Percentiles rank a stretch among this genome's conserved stretches.
Conservation (phyloP, 2,113 vertebrate genomes). For the Empidonax alnorum region DNA sequence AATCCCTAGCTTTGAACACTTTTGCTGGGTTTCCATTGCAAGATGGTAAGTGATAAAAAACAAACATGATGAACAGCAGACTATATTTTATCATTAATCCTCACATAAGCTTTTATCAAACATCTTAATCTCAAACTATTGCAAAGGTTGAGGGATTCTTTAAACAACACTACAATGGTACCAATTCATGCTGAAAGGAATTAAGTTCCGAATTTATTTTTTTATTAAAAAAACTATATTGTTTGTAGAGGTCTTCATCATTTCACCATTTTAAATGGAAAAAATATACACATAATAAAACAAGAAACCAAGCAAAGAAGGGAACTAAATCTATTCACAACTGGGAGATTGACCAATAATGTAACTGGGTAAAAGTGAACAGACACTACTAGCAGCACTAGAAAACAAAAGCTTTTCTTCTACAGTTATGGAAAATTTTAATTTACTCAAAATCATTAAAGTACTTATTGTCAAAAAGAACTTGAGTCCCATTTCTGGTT, state of each 20-base stretch:
- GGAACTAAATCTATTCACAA: neutral
- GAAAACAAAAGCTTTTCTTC: neutral
- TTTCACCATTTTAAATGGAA: neutral
- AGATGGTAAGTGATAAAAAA: neutral
- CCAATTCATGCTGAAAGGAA: neutral
- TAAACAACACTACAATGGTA: neutral
- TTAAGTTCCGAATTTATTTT: neutral
- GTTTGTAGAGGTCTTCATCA: neutral
- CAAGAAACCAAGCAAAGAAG: neutral
- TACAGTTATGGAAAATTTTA: neutral
- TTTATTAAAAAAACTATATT: neutral
- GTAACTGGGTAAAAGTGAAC: neutral
- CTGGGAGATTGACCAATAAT: neutral
- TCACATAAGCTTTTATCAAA: conserved; percentile 7
- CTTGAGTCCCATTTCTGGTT: neutral
- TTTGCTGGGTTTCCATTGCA: neutral
- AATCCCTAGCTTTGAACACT: conserved; percentile 3
- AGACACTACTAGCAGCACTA: neutral
- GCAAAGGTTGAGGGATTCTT: neutral
- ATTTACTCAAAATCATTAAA: neutral
- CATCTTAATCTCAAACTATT: conserved; percentile 1
- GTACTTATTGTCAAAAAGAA: neutral
- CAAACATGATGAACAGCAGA: neutral
- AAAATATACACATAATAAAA: neutral
- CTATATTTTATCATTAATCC: conserved; percentile 15